Base-by-base conservation (phyloP, 2,888 invertebrate genomes). In the Dolichopus griseipennis region DNA sequence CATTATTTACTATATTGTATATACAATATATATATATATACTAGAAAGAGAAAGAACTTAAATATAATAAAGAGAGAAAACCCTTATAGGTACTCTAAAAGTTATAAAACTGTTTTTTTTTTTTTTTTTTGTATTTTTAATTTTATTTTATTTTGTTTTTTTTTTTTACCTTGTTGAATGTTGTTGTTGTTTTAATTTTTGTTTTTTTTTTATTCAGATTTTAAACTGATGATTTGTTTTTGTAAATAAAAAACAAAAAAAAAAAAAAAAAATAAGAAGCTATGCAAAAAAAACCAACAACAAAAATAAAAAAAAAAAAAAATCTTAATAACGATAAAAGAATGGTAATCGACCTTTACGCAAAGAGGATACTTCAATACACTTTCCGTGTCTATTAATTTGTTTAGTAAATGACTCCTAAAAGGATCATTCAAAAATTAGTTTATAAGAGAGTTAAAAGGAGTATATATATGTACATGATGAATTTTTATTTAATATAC, bases 311-410 rank as follows among this genome's bases (percentile, higher is more conserved):
- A 41, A 2, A 41, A 27, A 27, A 41, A 41, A 41, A 41, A 41
- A 12, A 9, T 52, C 52, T 52, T 52, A 52, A 52, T n/a, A 52
- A 15, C 52, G 18, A 52, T 52, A 52, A 52, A 52, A 52, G 52
- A 52, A 52, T 52, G 52, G 52, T 52, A 52, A 52, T 52, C 52
- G 52, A 52, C 52, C 52, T 52, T 52, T 52, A 52, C 52, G 52
- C 52, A 52, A 15, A 52, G 52, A 52, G 52, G 52, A 52, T 52
- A 52, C 52, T 52, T 52, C 8, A 52, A 52, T 52, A 52, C 52
- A 52, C 52, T 52, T 52, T 52, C 52, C 52, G 52, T 52, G 52
- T 52, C 52, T 52, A 52, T 52, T 52, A 52, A 52, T 52, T 52
- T 52, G 52, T 52, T 52, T 52, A 52, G 52, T 52, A 52, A 52